These are phyloP conservation scores for Rhinoderma darwinii DNA, from an alignment of 2,113 vertebrate genomes.

Conservation along the genomic window DNA sequence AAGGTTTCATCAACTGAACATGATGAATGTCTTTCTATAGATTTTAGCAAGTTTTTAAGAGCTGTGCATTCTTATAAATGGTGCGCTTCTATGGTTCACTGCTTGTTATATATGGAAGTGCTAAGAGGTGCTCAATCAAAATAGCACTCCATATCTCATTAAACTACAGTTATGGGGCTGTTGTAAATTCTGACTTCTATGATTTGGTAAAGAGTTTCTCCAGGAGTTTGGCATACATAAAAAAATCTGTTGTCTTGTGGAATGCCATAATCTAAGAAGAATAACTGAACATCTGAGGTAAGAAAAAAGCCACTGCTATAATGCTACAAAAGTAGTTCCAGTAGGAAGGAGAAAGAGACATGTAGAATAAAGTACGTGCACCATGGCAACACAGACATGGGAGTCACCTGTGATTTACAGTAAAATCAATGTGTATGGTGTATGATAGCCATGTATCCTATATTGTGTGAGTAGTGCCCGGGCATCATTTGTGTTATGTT, in stretches of 20 bases:
- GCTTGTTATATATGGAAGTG: conserved; percentile 34
- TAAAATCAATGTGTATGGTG: too few relatives aligned
- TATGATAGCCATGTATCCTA: too few relatives aligned
- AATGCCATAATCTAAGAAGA: background rate
- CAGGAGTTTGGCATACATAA: background rate
- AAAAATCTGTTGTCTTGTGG: background rate
- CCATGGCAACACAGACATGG: too few relatives aligned
- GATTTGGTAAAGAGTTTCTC: background rate
- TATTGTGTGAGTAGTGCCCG: too few relatives aligned
- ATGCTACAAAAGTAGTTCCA: too few relatives aligned
- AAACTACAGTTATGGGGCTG: background rate
- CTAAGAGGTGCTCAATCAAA: conserved; percentile 41
- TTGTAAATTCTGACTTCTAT: background rate
- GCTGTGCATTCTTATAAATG: conserved; percentile 7
- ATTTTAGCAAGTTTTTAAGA: conserved; percentile 47
- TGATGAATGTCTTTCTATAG: conserved; percentile 39
- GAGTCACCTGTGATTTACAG: too few relatives aligned
- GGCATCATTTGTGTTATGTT: too few relatives aligned
- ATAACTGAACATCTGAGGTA: background rate
- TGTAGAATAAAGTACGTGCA: too few relatives aligned
- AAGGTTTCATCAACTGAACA: conserved; percentile 23
- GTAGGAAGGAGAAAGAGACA: too few relatives aligned
- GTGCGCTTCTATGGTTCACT: background rate
- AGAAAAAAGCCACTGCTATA: background rate
- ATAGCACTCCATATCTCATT: conserved; percentile 12